Evolutionary conservation across 2,113 vertebrate genomes (phyloP).

Genomic region (Oenanthe melanoleuca): DNA sequence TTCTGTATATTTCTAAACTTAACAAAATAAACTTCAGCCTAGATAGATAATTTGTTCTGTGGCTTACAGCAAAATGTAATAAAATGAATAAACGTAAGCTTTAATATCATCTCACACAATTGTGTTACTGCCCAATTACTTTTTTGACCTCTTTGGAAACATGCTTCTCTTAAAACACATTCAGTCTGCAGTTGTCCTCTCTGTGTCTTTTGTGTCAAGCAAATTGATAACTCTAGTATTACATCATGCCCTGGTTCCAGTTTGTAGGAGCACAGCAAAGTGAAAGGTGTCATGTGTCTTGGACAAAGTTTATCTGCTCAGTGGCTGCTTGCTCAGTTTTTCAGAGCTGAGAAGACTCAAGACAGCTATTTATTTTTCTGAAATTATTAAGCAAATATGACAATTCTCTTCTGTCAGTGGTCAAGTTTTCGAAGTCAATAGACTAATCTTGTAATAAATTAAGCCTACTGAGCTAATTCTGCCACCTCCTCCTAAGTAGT

Average conservation of each 20-base stretch:
- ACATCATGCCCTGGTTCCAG: not conserved
- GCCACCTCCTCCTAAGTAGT: not conserved
- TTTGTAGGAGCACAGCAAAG: not conserved
- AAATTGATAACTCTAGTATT: not conserved
- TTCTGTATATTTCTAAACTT: constrained; percentile 50
- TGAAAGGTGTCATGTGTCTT: not conserved
- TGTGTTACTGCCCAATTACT: constrained; percentile 58
- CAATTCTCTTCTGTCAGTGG: not conserved
- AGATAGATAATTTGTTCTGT: constrained; percentile 50
- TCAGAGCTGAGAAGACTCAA: not conserved
- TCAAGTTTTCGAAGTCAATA: not conserved
- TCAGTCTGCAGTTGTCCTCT: constrained; percentile 28
- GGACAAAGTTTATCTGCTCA: not conserved
- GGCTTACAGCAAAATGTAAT: constrained; percentile 63
- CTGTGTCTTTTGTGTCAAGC: not conserved
- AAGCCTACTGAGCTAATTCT: not conserved
- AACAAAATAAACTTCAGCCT: constrained; percentile 60
- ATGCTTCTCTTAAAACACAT: constrained; percentile 31
- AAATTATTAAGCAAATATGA: not conserved
- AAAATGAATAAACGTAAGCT: constrained; percentile 54
- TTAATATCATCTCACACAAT: constrained; percentile 69
- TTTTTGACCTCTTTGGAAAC: constrained; percentile 65
- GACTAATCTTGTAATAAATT: not conserved
- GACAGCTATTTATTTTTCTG: not conserved
- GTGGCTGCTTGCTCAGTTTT: not conserved